Conservation (phyloP, 1,140 invertebrate genomes). For the Leptopilina clavipes region DNA sequence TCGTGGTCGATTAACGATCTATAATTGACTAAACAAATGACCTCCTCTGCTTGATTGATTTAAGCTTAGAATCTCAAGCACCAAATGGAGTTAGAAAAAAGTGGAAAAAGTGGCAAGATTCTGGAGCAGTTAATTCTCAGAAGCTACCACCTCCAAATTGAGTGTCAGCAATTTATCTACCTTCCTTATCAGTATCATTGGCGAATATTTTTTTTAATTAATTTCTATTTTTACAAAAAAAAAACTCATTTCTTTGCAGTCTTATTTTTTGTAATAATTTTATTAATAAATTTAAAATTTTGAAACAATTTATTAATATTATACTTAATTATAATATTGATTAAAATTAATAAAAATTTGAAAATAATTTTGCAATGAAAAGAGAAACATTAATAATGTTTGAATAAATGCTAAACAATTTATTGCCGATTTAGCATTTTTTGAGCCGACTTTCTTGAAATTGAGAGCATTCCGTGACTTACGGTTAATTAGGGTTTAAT, state of each 20-base stretch:
- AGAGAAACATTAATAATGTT: no score
- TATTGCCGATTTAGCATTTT: background rate
- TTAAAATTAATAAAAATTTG: no score
- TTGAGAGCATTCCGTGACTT: background rate
- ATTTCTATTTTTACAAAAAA: background rate
- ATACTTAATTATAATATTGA: no score
- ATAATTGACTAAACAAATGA: background rate
- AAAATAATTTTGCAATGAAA: no score
- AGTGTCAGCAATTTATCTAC: background rate
- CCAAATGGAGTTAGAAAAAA: slow-evolving; percentile 7
- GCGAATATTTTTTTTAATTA: background rate
- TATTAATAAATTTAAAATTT: no score
- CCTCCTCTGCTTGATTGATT: background rate
- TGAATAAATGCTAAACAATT: no score
- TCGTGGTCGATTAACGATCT: background rate
- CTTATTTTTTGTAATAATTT: no score
- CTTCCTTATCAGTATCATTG: background rate
- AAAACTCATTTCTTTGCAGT: no score
- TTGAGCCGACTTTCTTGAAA: background rate
- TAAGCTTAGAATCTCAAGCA: background rate
- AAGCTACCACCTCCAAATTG: background rate
- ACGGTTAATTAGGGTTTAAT: background rate
- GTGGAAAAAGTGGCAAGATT: background rate
- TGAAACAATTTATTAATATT: no score
- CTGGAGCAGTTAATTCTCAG: slow-evolving; percentile 2